A percentile compares a stretch with the other conserved stretches of the same genome.
Evolutionary conservation across 2,888 invertebrate species (phyloP).

Genomic region (Lasioglossum marginatum): DNA sequence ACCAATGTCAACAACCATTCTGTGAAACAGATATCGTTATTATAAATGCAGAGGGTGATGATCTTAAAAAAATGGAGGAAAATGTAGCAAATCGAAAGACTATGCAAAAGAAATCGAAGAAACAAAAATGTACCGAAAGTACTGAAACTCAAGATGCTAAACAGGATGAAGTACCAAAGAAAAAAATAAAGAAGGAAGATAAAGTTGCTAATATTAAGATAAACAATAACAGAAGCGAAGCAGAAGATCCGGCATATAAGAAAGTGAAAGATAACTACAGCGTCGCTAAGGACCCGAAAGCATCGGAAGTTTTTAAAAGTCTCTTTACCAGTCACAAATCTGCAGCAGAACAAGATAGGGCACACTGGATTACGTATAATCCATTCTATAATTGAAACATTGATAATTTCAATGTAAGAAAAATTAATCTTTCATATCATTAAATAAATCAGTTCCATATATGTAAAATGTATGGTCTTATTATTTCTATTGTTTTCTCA

Average conservation of each 20-base stretch:
- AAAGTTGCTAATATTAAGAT: conserved; percentile 73
- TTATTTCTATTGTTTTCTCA: conserved; percentile 27
- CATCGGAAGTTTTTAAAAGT: conserved; percentile 96
- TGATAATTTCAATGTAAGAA: conserved; percentile 18
- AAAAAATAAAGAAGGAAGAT: conserved; percentile 84
- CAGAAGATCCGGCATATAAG: conserved; percentile 89
- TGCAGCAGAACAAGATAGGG: conserved; percentile 94
- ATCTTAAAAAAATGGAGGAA: conserved; percentile 87
- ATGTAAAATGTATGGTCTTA: conserved; percentile 39
- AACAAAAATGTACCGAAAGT: conserved; percentile 87
- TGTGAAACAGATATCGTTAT: conserved; percentile 92
- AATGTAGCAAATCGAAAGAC: conserved; percentile 89
- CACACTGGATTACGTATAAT: conserved; percentile 99
- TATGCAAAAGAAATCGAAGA: conserved; percentile 89
- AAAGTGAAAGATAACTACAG: conserved; percentile 93
- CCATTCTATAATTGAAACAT: conserved; percentile 93
- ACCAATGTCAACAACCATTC: conserved; percentile 92
- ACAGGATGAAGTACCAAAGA: conserved; percentile 66
- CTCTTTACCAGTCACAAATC: conserved; percentile 96
- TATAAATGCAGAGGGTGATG: conserved; percentile 89
- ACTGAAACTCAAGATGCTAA: conserved; percentile 59
- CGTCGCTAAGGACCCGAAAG: conserved; percentile 95
- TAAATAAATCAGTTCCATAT: conserved; percentile 42
- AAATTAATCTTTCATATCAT: conserved; percentile 20
- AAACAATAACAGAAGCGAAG: conserved; percentile 72